Percentiles rank a stretch among this genome's conserved stretches.
These are phyloP conservation scores for Dipodomys ordii DNA, from an alignment of 2,113 vertebrate species.

Conservation along the genomic window DNA sequence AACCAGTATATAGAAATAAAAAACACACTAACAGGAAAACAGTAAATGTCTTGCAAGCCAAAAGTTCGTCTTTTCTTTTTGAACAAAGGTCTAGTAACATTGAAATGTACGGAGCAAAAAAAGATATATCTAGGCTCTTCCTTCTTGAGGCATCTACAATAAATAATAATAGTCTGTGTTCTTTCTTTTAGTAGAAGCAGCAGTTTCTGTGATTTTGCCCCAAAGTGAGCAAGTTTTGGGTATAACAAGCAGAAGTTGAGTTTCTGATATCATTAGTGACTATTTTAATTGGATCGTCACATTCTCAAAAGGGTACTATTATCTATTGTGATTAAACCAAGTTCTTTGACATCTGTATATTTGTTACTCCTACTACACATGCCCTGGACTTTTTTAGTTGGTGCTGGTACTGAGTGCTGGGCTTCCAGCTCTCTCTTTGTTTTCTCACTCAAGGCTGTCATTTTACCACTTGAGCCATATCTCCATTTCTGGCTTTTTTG, in stretches of 20 bases:
- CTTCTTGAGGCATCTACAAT: background rate
- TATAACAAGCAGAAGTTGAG: background rate
- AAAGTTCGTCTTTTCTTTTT: background rate
- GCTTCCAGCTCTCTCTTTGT: no score
- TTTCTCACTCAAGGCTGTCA: no score
- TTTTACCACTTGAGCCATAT: no score
- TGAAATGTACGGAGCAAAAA: background rate
- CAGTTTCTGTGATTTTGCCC: background rate
- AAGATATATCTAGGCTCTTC: background rate
- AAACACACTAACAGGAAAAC: background rate
- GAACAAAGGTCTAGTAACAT: background rate
- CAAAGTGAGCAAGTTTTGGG: background rate
- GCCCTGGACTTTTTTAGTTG: no score
- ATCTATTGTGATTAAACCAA: conserved; percentile 1
- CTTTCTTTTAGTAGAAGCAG: background rate
- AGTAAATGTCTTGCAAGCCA: conserved; percentile 5
- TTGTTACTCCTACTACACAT: background rate
- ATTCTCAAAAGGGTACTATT: conserved; percentile 1
- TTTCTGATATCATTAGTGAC: background rate
- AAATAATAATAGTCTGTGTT: background rate
- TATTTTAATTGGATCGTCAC: background rate
- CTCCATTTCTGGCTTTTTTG: no score
- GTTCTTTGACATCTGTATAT: conserved; percentile 25
- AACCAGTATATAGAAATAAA: background rate
- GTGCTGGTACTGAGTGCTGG: no score